Base-by-base conservation (phyloP, 2,797 vertebrate genomes). In the Acanthis flammea region DNA sequence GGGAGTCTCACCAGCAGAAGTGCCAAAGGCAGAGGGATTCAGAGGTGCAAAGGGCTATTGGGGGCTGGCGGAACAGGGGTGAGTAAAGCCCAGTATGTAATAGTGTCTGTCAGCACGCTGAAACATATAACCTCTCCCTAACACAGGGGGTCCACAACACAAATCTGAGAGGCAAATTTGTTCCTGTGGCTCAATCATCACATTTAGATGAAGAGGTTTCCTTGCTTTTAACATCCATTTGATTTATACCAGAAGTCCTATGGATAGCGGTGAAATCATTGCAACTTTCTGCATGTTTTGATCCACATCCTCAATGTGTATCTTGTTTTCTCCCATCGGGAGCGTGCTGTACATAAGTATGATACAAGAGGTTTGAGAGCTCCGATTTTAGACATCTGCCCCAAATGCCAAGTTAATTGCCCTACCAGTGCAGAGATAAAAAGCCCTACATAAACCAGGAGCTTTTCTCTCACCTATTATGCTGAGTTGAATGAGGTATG, bases 1-100 rank as follows among this genome's bases (percentile, higher is more conserved):
- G 94, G 92, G 95, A 94, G 72, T 63, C 81, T 87, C 71, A 92
- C 80, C 63, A 94, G 81, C 39, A 96, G 76, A 91, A 96, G 73
- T 79, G 92, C 88, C 77, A 94, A 95, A 95, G 88, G 85, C 83
- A 86, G 42, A 86, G 88, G 70, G 86, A 87, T 44, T 79, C 78
- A 83, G 73, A 96, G 83, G 84, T 31, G 4, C 75, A 61, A 19
- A 54, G 77, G 53, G 47, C 85, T 90, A 39, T 42, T 39, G 77
- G 62, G 94, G 89, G 73, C 86, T 22, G 63, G 42, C 0, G 1
- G 73, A 88, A 81, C 28, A 76, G 62, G 86, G 62, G 47, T 48
- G 72, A 92, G 81, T 67, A 94, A 94, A 94, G 85, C 55, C 72
- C 51, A 67, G 51, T 28, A n/a, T 27, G 48, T 87, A 92, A 88